Evolutionary conservation across 2,797 vertebrate species (phyloP).

Genomic region (Hafferia zeledoni): DNA sequence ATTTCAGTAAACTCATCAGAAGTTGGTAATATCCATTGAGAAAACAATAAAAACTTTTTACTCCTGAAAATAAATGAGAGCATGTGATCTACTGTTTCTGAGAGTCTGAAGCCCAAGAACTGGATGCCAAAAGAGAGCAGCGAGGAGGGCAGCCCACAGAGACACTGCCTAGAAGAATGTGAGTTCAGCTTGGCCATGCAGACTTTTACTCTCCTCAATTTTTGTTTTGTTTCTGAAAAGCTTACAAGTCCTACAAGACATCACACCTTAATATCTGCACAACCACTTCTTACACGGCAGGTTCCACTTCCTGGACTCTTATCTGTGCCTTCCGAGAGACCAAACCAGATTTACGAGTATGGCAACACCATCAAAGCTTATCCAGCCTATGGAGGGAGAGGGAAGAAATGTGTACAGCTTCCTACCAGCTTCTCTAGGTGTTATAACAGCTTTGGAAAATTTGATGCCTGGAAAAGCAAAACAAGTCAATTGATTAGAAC

Average conservation of each 20-base stretch:
- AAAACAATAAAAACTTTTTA: background rate
- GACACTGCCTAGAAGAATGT: rapidly evolving
- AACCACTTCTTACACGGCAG: rapidly evolving
- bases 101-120: background rate
- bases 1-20: background rate
- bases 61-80: background rate
- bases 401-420: background rate
- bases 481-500: background rate
- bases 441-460: background rate
- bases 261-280: background rate
- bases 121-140: background rate
- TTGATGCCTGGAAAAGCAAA: background rate
- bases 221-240: background rate
- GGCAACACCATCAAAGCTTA: background rate
- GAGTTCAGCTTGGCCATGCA: background rate
- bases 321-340: background rate
- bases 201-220: background rate
- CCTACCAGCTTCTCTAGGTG: background rate
- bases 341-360: rapidly evolving
- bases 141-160: rapidly evolving
- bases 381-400: background rate
- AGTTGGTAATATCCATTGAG: background rate
- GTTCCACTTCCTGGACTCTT: background rate
- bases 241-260: background rate
- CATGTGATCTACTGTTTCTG: background rate